phyloP scores from a whole-genome alignment of 2,113 vertebrate species.

The Vombatus ursinus region DNA sequence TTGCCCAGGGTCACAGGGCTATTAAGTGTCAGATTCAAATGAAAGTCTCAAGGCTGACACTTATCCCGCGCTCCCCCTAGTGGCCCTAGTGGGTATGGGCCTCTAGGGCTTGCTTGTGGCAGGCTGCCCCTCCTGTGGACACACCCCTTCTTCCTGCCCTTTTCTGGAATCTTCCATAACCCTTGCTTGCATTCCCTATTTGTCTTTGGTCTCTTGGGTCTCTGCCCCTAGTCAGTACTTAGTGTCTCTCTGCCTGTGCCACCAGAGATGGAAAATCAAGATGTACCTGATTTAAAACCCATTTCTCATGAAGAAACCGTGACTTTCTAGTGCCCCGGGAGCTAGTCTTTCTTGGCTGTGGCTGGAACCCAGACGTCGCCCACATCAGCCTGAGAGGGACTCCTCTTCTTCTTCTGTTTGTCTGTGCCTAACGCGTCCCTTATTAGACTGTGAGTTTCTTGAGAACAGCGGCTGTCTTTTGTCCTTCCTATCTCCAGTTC shows the following conservation, averaged over 20 bases:
- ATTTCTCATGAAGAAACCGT: no score
- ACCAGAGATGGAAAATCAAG: neutral
- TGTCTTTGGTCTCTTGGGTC: no score
- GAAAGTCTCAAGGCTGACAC: no score
- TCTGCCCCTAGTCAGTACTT: neutral
- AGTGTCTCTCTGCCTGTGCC: neutral
- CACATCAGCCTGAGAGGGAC: no score
- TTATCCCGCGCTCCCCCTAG: neutral
- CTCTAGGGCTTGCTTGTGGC: neutral
- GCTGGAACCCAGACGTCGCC: no score
- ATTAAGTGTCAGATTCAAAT: no score
- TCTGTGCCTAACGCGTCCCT: no score
- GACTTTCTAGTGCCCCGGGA: neutral
- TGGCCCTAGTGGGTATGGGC: neutral
- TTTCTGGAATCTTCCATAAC: neutral
- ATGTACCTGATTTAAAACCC: neutral
- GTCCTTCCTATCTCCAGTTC: no score
- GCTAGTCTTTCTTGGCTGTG: no score
- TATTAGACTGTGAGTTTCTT: no score
- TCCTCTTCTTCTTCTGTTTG: no score
- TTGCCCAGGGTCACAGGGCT: accelerated
- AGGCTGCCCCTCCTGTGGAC: neutral
- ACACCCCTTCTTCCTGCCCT: neutral
- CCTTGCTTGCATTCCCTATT: neutral
- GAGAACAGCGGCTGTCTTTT: no score